Percentiles rank a stretch among this genome's conserved stretches.
phyloP scores from a whole-genome alignment of 2,888 invertebrate genomes.

The Lithophane ornitopus region DNA sequence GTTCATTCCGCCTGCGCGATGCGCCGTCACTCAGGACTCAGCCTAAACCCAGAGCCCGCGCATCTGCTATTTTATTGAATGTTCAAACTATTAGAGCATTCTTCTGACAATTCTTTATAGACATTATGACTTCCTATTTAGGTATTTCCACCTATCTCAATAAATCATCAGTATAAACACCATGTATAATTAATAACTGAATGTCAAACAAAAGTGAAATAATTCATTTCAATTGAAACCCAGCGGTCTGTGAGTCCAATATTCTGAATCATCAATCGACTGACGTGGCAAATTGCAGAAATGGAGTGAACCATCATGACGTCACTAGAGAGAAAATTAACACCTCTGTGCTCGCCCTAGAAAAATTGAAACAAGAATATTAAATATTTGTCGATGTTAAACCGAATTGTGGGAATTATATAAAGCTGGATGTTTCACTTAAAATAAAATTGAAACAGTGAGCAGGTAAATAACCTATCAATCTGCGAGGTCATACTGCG shows the following conservation, averaged over 20 bases:
- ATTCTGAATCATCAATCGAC: constrained; percentile 43
- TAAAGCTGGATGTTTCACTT: not conserved
- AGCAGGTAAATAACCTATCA: not conserved
- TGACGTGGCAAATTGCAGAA: constrained; percentile 42
- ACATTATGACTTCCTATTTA: not conserved
- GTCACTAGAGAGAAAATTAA: constrained; percentile 31
- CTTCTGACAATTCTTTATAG: not conserved
- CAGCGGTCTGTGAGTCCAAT: constrained; percentile 36
- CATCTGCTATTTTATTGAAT: not conserved
- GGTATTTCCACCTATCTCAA: constrained; percentile 17
- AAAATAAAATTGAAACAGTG: not conserved
- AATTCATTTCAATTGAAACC: constrained; percentile 45
- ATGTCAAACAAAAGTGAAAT: constrained; percentile 43
- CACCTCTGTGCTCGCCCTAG: constrained; percentile 9
- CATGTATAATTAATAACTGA: constrained; percentile 40
- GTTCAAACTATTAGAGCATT: not conserved
- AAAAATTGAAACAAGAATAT: constrained; percentile 1
- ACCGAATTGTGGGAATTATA: not conserved
- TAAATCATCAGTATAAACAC: constrained; percentile 16
- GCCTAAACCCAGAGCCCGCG: not conserved
- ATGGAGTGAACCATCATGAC: constrained; percentile 23
- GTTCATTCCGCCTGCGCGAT: no score
- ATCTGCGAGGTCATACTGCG: not conserved
- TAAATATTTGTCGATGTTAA: not conserved
- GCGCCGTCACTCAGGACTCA: no score